Evolutionary conservation across 2,888 invertebrate genomes (phyloP).

Genomic region (Osmoderma eremita): DNA sequence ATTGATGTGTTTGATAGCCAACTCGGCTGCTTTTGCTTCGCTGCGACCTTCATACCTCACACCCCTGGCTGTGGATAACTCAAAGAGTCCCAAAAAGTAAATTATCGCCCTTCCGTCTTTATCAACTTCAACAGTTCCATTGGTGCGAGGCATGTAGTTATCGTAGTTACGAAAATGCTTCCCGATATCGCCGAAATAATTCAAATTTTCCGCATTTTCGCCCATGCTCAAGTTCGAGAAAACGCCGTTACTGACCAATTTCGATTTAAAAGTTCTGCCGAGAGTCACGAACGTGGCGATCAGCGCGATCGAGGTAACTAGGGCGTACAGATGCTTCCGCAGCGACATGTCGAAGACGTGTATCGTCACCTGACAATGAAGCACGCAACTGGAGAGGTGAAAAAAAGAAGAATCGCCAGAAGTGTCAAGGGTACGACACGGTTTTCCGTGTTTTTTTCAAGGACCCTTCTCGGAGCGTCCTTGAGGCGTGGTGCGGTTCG

Average conservation of each 20-base stretch:
- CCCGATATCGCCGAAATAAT: conserved; percentile 16
- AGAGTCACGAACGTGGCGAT: conserved; percentile 33
- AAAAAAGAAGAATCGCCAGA: background rate
- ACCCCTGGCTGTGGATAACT: conserved; percentile 74
- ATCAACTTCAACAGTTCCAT: conserved; percentile 14
- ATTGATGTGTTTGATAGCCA: conserved; percentile 86
- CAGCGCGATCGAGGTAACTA: conserved; percentile 35
- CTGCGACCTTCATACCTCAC: conserved; percentile 76
- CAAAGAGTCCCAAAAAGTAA: conserved; percentile 79
- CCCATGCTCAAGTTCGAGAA: background rate
- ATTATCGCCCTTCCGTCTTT: conserved; percentile 42
- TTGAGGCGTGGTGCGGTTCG: conserved; percentile 51
- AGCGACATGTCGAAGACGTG: conserved; percentile 28
- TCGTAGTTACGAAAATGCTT: conserved; percentile 20
- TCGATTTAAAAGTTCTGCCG: conserved; percentile 20
- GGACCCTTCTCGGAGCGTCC: conserved; percentile 49
- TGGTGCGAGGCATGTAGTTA: conserved; percentile 32
- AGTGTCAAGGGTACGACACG: background rate
- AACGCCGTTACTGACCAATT: background rate
- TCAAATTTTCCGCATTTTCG: background rate
- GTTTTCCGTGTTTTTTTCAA: background rate
- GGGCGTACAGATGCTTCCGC: conserved; percentile 37
- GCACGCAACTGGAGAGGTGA: background rate
- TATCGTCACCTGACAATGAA: background rate
- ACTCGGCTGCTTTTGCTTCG: conserved; percentile 79